Evolutionary conservation across 2,113 vertebrate species (phyloP).

Genomic region (Corythornis vintsioides): DNA sequence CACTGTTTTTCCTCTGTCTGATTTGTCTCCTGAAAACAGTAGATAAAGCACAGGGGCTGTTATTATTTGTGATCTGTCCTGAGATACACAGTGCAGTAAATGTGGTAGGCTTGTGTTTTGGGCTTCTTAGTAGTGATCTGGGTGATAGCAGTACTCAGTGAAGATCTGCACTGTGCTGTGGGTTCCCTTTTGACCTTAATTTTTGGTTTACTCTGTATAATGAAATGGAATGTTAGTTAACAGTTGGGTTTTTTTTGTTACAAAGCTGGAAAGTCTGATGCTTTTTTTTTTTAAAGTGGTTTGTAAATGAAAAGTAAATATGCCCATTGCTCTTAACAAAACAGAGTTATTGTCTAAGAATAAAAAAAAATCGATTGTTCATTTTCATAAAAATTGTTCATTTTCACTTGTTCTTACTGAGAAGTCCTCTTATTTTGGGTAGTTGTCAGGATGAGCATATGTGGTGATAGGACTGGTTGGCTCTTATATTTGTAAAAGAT

Average conservation of each 20-base stretch:
- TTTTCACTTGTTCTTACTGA: background rate
- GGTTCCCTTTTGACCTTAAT: background rate
- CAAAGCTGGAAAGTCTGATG: background rate
- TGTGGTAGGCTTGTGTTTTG: background rate
- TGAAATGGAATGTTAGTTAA: background rate
- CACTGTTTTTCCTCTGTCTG: background rate
- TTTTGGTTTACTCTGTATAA: background rate
- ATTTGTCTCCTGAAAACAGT: background rate
- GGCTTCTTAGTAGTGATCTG: background rate
- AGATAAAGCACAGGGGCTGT: background rate
- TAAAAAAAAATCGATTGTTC: background rate
- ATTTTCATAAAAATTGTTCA: background rate
- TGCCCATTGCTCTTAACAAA: background rate
- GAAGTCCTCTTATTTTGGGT: background rate
- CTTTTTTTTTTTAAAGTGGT: background rate
- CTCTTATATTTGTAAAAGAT: background rate
- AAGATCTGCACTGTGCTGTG: background rate
- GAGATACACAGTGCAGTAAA: background rate
- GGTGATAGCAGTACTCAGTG: background rate
- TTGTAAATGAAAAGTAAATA: background rate
- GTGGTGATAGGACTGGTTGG: background rate
- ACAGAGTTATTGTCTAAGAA: background rate
- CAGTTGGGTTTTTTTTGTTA: background rate
- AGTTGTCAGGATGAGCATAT: background rate
- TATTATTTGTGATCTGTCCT: background rate